Conservation (phyloP, 1,140 invertebrate species). For the Brachionus rotundiformis region DNA sequence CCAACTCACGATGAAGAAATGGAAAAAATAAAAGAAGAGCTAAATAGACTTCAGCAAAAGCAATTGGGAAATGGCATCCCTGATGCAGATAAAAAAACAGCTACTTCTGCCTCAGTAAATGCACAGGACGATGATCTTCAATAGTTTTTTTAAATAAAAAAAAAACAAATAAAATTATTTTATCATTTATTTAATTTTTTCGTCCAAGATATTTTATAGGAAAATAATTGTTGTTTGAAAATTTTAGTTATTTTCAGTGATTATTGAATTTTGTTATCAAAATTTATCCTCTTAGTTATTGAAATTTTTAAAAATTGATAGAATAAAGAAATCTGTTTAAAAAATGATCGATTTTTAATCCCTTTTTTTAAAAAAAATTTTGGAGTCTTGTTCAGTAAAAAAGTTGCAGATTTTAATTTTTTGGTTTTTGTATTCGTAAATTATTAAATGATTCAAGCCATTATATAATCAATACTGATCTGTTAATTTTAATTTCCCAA, state of each 20-base stretch:
- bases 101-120: background rate
- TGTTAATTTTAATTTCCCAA: too few species aligned
- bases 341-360: background rate
- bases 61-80: background rate
- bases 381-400: too few species aligned
- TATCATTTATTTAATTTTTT: background rate
- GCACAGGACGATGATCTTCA: slow-evolving; percentile 49
- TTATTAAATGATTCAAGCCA: too few species aligned
- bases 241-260: background rate
- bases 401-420: too few species aligned
- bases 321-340: background rate
- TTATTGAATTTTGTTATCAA: background rate
- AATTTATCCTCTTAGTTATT: slow-evolving; percentile 12
- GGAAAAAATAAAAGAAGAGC: slow-evolving; percentile 38
- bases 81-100: background rate
- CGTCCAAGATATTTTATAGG: slow-evolving; percentile 1
- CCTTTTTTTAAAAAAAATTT: background rate
- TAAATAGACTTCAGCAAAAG: slow-evolving; percentile 28
- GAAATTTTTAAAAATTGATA: background rate
- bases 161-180: background rate
- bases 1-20: slow-evolving; percentile 64
- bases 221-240: slow-evolving; percentile 7
- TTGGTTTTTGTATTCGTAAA: too few species aligned
- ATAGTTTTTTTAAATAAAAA: slow-evolving; percentile 41
- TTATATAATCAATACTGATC: too few species aligned